Evolutionary conservation across 2,797 vertebrate genomes (phyloP).

Genomic region (Zenarchopterus dispar): DNA sequence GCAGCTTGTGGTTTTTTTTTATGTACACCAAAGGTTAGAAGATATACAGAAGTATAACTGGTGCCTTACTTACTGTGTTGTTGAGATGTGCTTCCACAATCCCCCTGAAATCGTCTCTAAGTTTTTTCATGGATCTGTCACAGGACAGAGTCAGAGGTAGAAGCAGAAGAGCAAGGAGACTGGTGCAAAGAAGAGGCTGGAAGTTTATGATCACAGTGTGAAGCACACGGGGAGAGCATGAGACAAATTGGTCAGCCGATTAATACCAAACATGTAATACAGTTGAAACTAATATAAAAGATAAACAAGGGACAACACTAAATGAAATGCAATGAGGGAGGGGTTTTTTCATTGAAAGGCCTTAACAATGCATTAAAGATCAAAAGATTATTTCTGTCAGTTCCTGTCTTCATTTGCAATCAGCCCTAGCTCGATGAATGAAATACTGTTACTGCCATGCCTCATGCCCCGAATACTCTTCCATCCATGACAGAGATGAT

Average conservation of each 20-base stretch:
- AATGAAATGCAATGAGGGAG: too few species aligned
- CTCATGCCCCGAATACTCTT: too few species aligned
- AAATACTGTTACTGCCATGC: neutral
- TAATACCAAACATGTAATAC: neutral
- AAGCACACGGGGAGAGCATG: conserved; percentile 7
- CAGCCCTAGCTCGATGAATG: neutral
- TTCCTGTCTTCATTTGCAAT: neutral
- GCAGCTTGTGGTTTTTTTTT: too few species aligned
- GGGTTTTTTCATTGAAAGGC: neutral
- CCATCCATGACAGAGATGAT: neutral
- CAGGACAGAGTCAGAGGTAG: conserved; percentile 77
- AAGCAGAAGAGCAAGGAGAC: conserved; percentile 76
- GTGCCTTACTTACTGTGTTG: conserved; percentile 50
- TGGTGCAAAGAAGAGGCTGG: conserved; percentile 79
- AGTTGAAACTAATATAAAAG: neutral
- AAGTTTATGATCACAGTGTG: conserved; percentile 8
- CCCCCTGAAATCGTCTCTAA: conserved; percentile 35
- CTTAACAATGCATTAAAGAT: neutral
- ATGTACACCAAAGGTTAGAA: too few species aligned
- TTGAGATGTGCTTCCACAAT: conserved; percentile 37
- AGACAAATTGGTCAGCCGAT: conserved; percentile 4
- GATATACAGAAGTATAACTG: neutral
- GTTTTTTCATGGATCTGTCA: conserved; percentile 15
- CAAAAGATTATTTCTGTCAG: neutral
- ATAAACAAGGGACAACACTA: too few species aligned